Evolutionary conservation across 1,140 invertebrate species (phyloP), one percentile per base, ranked within the genome.

Genomic region (Eupristina koningsbergeri): DNA sequence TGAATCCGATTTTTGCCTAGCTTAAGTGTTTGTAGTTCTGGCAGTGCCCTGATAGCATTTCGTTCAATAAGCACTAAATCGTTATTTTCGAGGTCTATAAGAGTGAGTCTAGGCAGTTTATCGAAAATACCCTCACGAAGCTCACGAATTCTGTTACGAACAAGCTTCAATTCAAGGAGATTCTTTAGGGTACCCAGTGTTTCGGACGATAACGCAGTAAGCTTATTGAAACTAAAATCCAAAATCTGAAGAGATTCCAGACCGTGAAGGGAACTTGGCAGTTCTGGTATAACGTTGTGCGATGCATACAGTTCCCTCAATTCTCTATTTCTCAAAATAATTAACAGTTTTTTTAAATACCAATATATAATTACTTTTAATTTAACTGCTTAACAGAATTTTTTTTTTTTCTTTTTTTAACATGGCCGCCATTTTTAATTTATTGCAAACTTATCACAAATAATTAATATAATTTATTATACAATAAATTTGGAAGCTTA

Each of bases 61-160:
- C 95, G 93, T 88, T 96, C 95, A 58, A 98, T 94, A 26, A 95
- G 93, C 87, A 95, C 94, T 6, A 98, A 93, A 88, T 97, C 95
- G 89, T 98, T 98, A 86, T 95, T 95, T 77, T 96, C 95, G 80
- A 98, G 92, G 92, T 97, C 95, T 9, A 97, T 93, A 64, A 95
- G 93, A 86, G 94, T 94, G 19, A 98, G 90, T 77, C 95, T 94
- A 41, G 94, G 94, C 69, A 97, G 89, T 87, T 96, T 94, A 84
- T 94, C 93, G 86, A 97, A 97, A 13, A 95, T 95, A 2, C 95
- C 95, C 86, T 95, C 93, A 83, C 94, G 93, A 39, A 97, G 87
- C 86, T 95, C 95, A 11, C 94, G 93, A n/a, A 97, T 94, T 83
- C 95, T 95, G 90, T 98, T 98, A 86, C 94, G 93, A 1, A 95